These are phyloP conservation scores for Dicrurus megarhynchus DNA, from an alignment of 2,113 vertebrate species.

Conservation along the genomic window DNA sequence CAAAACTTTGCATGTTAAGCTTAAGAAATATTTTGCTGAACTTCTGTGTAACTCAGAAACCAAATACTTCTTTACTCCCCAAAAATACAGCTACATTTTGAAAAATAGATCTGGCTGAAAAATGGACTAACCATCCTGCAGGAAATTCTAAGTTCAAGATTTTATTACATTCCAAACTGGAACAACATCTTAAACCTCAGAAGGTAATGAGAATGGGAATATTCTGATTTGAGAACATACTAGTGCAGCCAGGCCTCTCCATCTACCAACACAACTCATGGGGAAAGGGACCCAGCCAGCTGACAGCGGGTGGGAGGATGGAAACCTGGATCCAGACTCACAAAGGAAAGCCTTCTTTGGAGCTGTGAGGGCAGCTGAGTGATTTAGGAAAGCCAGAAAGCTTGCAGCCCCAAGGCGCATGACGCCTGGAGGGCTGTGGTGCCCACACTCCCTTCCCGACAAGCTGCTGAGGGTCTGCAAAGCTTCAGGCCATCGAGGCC, in stretches of 20 bases:
- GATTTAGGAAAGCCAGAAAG: neutral
- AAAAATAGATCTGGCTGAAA: slow-evolving; percentile 10
- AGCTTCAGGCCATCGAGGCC: neutral
- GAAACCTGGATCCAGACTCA: neutral
- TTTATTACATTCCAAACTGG: slow-evolving; percentile 20
- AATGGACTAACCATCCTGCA: neutral
- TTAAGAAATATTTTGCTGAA: slow-evolving; percentile 47
- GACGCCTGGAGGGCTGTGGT: rapidly evolving
- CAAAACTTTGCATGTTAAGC: slow-evolving; percentile 21
- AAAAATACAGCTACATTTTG: neutral
- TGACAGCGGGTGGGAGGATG: neutral
- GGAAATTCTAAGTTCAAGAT: slow-evolving; percentile 28
- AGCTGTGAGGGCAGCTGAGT: neutral
- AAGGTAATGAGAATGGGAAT: slow-evolving; percentile 6
- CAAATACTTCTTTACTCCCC: slow-evolving; percentile 1
- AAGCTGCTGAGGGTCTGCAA: neutral
- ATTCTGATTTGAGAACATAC: neutral
- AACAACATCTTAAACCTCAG: neutral
- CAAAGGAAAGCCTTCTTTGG: neutral
- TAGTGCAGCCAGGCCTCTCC: neutral
- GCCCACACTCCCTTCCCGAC: neutral
- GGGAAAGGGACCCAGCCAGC: neutral
- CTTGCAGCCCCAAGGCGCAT: rapidly evolving
- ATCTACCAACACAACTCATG: neutral
- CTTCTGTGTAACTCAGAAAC: slow-evolving; percentile 26